phyloP scores from a whole-genome alignment of 2,888 invertebrate species.

The Selenia dentaria region DNA sequence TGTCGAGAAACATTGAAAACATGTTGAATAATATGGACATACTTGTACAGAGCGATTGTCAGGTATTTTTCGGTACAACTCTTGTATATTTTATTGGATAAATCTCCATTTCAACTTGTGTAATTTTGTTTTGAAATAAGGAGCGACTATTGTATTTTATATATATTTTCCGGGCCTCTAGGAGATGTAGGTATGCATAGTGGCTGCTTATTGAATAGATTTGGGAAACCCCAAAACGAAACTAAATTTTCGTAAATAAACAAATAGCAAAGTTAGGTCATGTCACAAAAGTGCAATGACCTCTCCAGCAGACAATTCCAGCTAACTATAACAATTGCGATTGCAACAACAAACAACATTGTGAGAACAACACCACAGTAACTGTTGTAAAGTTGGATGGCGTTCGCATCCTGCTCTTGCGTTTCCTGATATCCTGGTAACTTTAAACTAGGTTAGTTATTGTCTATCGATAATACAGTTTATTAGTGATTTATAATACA shows the following conservation, averaged over 20 bases:
- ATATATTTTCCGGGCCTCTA: too few relatives aligned
- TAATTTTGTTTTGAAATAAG: too few relatives aligned
- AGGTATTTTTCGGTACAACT: slow-evolving; percentile 4
- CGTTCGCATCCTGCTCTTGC: slow-evolving; percentile 59
- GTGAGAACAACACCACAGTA: slow-evolving; percentile 34
- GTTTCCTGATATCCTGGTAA: slow-evolving; percentile 59
- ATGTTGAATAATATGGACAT: neutral
- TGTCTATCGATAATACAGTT: slow-evolving; percentile 18
- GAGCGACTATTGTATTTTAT: too few relatives aligned
- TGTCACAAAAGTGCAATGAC: slow-evolving; percentile 6
- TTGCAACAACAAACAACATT: slow-evolving; percentile 30
- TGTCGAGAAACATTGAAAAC: slow-evolving; percentile 12
- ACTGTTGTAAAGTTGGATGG: slow-evolving; percentile 49
- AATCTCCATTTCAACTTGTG: slow-evolving; percentile 5
- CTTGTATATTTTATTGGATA: slow-evolving; percentile 9
- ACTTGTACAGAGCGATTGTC: neutral
- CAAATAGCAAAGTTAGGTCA: too few relatives aligned
- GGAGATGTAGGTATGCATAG: too few relatives aligned
- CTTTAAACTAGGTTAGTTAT: slow-evolving; percentile 50
- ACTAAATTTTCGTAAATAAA: too few relatives aligned
- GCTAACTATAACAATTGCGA: slow-evolving; percentile 14
- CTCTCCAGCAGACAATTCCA: slow-evolving; percentile 3
- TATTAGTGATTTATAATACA: too few relatives aligned
- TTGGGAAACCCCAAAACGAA: too few relatives aligned
- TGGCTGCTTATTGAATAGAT: too few relatives aligned